These are phyloP conservation scores for Leptodactylus fuscus DNA, from an alignment of 2,113 vertebrate species.

Conservation along the genomic window DNA sequence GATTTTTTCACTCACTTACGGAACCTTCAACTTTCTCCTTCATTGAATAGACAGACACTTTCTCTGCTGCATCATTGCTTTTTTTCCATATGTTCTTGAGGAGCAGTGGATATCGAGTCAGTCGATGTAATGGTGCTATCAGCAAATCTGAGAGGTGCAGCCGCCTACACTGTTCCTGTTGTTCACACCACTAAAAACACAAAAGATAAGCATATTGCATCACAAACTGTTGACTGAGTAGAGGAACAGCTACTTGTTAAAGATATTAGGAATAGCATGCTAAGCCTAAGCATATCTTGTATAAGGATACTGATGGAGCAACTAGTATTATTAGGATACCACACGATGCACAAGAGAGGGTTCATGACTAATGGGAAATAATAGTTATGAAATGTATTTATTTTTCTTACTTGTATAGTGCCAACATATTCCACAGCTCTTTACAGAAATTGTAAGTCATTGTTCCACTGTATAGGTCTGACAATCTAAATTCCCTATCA, in stretches of 20 bases:
- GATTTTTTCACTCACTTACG: constrained; percentile 83
- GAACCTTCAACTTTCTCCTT: constrained; percentile 87
- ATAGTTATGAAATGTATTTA: too few relatives aligned
- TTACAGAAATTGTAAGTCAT: too few relatives aligned
- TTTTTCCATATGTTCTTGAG: constrained; percentile 86
- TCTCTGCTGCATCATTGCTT: constrained; percentile 72
- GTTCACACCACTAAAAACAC: constrained; percentile 86
- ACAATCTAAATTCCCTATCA: too few relatives aligned
- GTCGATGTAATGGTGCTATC: constrained; percentile 83
- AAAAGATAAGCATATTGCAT: background rate
- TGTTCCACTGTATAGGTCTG: too few relatives aligned
- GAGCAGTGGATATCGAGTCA: constrained; percentile 85
- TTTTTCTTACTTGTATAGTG: too few relatives aligned
- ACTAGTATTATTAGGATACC: background rate
- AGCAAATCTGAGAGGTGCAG: constrained; percentile 85
- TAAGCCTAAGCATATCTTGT: too few relatives aligned
- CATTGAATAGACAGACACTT: constrained; percentile 73
- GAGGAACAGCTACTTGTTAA: background rate
- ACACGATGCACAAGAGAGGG: background rate
- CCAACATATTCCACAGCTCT: too few relatives aligned
- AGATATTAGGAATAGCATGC: background rate
- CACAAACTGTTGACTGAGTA: background rate
- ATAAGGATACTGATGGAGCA: background rate
- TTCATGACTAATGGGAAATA: background rate
- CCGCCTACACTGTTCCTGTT: constrained; percentile 78